Evolutionary conservation across 2,113 vertebrate species (phyloP).

Genomic region (Zosterops borbonicus): DNA sequence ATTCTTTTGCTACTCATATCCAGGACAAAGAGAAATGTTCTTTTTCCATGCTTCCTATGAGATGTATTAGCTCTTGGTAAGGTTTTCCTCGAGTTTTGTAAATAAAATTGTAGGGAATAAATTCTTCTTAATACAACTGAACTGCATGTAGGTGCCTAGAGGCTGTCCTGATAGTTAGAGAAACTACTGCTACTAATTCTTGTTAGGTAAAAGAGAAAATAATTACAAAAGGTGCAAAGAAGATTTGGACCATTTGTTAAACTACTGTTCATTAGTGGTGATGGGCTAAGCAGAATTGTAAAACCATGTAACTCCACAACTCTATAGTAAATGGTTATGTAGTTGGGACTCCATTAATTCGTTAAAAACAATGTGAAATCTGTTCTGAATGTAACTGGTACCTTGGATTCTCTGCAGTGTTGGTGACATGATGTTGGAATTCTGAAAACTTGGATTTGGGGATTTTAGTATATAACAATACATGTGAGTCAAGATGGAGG

Average conservation of each 20-base stretch:
- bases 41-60: background rate
- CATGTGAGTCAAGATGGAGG: no score
- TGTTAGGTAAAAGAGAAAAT: background rate
- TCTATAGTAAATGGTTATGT: background rate
- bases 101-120: background rate
- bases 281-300: background rate
- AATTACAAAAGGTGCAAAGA: background rate
- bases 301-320: background rate
- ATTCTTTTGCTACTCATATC: background rate
- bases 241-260: background rate
- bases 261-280: background rate
- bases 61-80: background rate
- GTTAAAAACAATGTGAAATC: background rate
- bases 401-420: background rate
- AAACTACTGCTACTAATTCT: background rate
- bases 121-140: background rate
- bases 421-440: no score
- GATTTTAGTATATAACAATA: no score
- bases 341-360: background rate
- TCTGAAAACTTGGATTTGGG: no score
- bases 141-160: background rate
- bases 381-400: background rate
- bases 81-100: background rate
- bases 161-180: background rate
- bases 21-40: background rate